Base-by-base conservation (phyloP, 2,888 invertebrate species). In the Gerris lacustris region DNA sequence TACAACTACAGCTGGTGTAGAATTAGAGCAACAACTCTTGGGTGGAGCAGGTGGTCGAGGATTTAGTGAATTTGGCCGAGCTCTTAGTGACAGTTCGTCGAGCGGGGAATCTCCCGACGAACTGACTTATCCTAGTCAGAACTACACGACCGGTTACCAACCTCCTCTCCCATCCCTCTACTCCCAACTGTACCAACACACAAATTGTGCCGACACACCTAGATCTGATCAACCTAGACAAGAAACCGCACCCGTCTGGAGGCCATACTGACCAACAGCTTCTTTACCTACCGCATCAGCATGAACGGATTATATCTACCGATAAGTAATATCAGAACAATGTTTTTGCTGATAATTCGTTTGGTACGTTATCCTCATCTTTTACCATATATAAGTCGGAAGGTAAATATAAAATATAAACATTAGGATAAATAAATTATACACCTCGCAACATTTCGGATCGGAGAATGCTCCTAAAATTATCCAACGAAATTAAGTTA, bases 11-110 rank as follows among this genome's bases (percentile, higher is more conserved):
- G 64, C 64, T 67, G 74, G 76, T 78, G 66, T 81, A 75, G 87
- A 87, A 77, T 86, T 86, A 76, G 81, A 78, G 45, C 77, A 77
- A 68, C 77, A 77, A 71, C 76, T 82, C 69, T 79, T 80, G 79
- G 80, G 9, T 79, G 79, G 4, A 69, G 68, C 73, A 77, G 44
- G 81, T 81, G 88, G 69, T 88, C 88, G 6, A 84, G 64, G 31
- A 11, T 55, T 55, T 55, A 31, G 89, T 6, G 89, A 89, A 31
- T 64, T 64, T 79, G 74, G 80, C 81, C 71, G 72, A 79, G 77
- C 91, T 15, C 81, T 92, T 45, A 91, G 91, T 76, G 92, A 89
- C 78, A 91, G 91, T 63, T 91, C 91, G 55, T 88, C 75, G 18
- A 74, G 75, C 6, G 55, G 55, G 11, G 76, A 77, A 71, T 77